A percentile compares a stretch with the other conserved stretches of the same genome.
Conservation (phyloP, 2,113 vertebrate genomes). For the Urocitellus parryii region DNA sequence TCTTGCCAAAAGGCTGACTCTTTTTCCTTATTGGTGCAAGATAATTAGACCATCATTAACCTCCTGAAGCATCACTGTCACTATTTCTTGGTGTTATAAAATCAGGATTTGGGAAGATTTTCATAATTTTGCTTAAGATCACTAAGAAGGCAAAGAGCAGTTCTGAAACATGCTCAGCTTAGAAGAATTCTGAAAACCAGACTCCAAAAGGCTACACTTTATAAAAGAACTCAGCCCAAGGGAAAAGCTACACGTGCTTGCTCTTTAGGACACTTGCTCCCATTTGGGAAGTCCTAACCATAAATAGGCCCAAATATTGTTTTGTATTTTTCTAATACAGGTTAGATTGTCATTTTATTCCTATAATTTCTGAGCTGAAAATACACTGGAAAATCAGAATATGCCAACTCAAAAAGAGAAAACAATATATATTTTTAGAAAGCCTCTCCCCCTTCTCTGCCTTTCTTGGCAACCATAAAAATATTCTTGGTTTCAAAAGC, state of each 20-base stretch:
- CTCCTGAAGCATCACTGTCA: conserved; percentile 81
- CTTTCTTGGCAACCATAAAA: neutral
- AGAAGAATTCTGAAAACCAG: conserved; percentile 62
- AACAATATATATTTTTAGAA: neutral
- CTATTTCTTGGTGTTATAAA: conserved; percentile 77
- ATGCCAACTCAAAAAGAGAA: conserved; percentile 18
- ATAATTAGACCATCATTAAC: conserved; percentile 82
- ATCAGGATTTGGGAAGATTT: conserved; percentile 73
- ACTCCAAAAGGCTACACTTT: conserved; percentile 31
- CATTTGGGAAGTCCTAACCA: conserved; percentile 29
- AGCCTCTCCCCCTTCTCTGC: neutral
- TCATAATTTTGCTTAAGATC: conserved; percentile 78
- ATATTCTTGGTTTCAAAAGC: conserved; percentile 28
- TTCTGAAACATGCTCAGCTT: conserved; percentile 68
- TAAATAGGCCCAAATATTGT: conserved; percentile 27
- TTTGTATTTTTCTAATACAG: conserved; percentile 39
- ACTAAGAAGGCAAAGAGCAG: conserved; percentile 69
- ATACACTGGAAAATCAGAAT: conserved; percentile 11
- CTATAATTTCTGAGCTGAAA: conserved; percentile 37
- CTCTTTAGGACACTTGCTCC: neutral
- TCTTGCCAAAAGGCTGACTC: conserved; percentile 82
- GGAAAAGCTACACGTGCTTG: neutral
- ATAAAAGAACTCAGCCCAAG: conserved; percentile 42
- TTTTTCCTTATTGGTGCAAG: conserved; percentile 81
- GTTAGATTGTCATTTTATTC: conserved; percentile 26